Conservation (phyloP, 1,140 invertebrate species). For the Macrobrachium rosenbergii region DNA sequence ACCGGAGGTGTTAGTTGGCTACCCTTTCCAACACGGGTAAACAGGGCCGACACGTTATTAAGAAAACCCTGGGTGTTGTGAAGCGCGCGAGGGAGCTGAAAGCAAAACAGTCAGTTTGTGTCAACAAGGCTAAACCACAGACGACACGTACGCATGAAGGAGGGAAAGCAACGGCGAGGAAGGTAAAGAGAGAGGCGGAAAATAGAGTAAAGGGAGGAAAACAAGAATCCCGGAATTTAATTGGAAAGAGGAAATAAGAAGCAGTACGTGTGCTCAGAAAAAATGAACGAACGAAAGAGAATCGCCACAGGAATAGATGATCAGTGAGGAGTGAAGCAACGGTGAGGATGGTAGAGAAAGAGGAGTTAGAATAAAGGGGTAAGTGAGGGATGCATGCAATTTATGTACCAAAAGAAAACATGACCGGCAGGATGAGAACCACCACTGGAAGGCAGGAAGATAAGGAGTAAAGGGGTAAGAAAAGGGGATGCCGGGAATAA, state of each 20-base stretch:
- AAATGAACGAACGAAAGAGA: background rate
- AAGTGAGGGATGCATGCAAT: background rate
- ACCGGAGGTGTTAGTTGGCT: too few species aligned
- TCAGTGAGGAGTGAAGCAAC: too few species aligned
- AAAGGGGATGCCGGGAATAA: too few species aligned
- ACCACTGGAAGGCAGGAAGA: background rate
- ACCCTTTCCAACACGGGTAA: background rate
- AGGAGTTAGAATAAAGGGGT: background rate
- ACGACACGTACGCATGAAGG: too few species aligned
- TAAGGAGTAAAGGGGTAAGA: background rate
- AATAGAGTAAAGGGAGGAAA: background rate
- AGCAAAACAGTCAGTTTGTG: conserved; percentile 12
- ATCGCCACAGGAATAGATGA: background rate
- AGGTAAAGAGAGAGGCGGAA: background rate
- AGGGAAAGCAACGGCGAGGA: too few species aligned
- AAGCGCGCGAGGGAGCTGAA: background rate
- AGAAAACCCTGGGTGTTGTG: conserved; percentile 30
- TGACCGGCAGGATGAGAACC: background rate
- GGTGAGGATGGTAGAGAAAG: background rate
- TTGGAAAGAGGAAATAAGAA: background rate
- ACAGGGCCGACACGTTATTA: conserved; percentile 9
- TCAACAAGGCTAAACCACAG: background rate
- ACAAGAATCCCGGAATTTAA: background rate
- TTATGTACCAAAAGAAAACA: background rate
- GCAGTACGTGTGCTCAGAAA: background rate